Evolutionary conservation across 2,888 invertebrate species (phyloP), one percentile per base, ranked within the genome.

Genomic region (Epistrophella euchroma): DNA sequence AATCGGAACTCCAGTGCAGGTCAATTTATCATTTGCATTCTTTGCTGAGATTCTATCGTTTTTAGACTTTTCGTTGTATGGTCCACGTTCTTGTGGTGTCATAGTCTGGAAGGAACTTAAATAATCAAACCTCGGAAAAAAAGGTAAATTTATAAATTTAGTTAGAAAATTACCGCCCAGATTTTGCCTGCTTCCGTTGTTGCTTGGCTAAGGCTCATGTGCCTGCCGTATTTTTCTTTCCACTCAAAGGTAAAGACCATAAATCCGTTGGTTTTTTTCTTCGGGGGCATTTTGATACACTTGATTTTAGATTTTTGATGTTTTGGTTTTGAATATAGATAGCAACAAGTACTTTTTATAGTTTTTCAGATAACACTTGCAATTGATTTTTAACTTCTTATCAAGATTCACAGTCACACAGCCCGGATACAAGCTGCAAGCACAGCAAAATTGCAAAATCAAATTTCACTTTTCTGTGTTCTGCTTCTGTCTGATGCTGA

Each of bases 211-310:
- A 90, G 0, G 4, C 70, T 83, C 76, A 91, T 77, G 0, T 73
- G 32, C 10, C 88, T 89, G 0, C 89, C 89, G 66, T 88, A 81
- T 0, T 88, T 88, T 0, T 52, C 70, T n/a, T 89, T 89, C 91
- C 91, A 92, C 6, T 91, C 89, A 0, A 68, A 40, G 0, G 91
- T 90, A 25, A 91, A 91, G 17, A 73, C 37, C 91, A 92, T 91
- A 25, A 91, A 91, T 0, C 79, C 90, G 72, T 88, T 90, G 0
- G 64, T 50, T 10, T 72, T 58, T 25, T 81, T 62, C 52, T 90
- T 90, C 1, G 91, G 90, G 0, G 90, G 81, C 91, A 91, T 91
- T 78, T 76, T 79, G 13, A 22, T 1, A 25, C 15, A 25, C 25
- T 70, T 52, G 13, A 22, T n/a, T 25, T 25, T 0, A 9, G 13